A percentile compares a stretch with the other conserved stretches of the same genome.
phyloP scores from a whole-genome alignment of 1,140 invertebrate genomes.

The Drosophila ironensis region DNA sequence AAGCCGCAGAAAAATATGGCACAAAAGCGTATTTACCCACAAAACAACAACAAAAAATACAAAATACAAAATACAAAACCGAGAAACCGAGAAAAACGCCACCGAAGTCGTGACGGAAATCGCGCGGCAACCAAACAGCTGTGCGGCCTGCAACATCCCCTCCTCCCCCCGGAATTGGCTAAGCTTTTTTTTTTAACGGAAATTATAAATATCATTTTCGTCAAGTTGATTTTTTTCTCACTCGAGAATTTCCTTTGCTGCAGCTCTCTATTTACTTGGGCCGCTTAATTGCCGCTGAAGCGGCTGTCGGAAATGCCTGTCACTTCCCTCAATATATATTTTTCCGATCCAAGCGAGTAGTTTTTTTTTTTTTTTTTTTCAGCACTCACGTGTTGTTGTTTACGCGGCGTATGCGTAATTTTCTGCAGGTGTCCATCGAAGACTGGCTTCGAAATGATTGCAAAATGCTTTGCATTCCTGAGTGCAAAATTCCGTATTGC shows the following conservation, averaged over 20 bases:
- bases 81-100: conserved; percentile 7
- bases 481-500: too few species aligned
- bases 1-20: conserved; percentile 60
- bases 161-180: neutral
- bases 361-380: conserved; percentile 6
- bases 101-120: conserved; percentile 69
- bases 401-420: conserved; percentile 54
- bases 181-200: conserved; percentile 44
- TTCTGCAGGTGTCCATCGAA: conserved; percentile 29
- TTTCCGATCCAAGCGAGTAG: neutral
- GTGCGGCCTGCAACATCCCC: conserved; percentile 42
- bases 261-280: conserved; percentile 4
- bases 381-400: conserved; percentile 48
- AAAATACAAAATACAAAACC: conserved; percentile 5
- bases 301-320: conserved; percentile 63
- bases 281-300: conserved; percentile 42
- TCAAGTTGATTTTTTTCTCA: conserved; percentile 19
- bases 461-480: too few species aligned
- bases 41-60: conserved; percentile 50
- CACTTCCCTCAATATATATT: conserved; percentile 43
- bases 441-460: neutral
- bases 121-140: conserved; percentile 64
- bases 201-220: conserved; percentile 66
- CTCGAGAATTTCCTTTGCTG: conserved; percentile 52
- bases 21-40: conserved; percentile 51